A percentile compares a stretch with the other conserved stretches of the same genome.
phyloP scores from a whole-genome alignment of 2,888 invertebrate genomes.

The Andrena chrysosceles region DNA sequence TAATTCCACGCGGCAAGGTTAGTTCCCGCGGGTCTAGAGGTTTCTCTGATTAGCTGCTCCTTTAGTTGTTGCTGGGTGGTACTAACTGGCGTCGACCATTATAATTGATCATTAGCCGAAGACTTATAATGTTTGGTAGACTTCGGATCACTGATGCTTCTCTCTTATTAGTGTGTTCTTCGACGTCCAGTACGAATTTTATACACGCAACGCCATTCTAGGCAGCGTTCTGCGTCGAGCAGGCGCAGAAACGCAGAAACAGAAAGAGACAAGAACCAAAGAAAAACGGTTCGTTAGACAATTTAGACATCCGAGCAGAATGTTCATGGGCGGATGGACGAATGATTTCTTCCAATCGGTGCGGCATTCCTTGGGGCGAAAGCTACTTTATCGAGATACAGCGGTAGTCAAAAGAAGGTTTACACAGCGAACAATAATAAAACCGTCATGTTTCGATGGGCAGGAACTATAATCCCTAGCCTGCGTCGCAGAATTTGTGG shows the following conservation, averaged over 20 bases:
- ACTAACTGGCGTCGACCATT: too few relatives aligned
- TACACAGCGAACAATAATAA: too few relatives aligned
- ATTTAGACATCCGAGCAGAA: constrained; percentile 5
- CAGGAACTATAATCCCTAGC: too few relatives aligned
- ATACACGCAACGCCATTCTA: constrained; percentile 11
- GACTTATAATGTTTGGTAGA: not conserved
- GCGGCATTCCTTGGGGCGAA: constrained; percentile 12
- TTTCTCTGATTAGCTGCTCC: too few relatives aligned
- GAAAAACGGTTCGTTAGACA: constrained; percentile 16
- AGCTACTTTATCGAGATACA: constrained; percentile 49
- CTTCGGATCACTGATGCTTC: constrained; percentile 25
- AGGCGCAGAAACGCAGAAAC: not conserved
- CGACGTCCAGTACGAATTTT: constrained; percentile 13
- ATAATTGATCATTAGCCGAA: too few relatives aligned
- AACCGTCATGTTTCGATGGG: too few relatives aligned
- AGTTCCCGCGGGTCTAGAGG: too few relatives aligned
- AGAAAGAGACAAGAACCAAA: not conserved
- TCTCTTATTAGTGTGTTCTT: constrained; percentile 5
- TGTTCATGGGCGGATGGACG: constrained; percentile 32
- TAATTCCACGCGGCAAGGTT: too few relatives aligned
- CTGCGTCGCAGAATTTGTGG: too few relatives aligned
- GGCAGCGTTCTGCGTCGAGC: not conserved
- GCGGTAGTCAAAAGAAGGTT: too few relatives aligned
- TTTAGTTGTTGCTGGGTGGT: too few relatives aligned
- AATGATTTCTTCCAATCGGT: constrained; percentile 27